Conservation (phyloP, 2,888 invertebrate genomes). For the Theristus sp. region DNA sequence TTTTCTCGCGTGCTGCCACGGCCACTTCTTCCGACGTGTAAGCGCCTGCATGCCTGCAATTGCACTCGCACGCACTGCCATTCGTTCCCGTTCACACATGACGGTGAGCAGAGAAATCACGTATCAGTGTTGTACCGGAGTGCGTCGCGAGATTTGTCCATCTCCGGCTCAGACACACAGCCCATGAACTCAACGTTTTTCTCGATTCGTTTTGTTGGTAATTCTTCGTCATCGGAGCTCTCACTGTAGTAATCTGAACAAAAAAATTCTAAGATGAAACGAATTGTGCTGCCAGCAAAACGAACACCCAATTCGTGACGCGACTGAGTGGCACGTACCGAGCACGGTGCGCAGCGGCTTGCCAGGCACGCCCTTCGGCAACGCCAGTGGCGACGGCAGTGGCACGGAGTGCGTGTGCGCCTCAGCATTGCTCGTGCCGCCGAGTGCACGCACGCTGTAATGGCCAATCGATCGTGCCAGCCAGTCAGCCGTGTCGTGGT, state of each 20-base stretch:
- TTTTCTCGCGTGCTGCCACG: slow-evolving; percentile 50
- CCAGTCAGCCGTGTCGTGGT: not conserved
- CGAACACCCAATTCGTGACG: not conserved
- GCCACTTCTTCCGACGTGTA: slow-evolving; percentile 74
- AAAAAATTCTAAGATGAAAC: no score
- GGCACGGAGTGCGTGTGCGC: not conserved
- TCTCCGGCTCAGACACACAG: not conserved
- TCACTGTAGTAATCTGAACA: not conserved
- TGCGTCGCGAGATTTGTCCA: no score
- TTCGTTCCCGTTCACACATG: no score
- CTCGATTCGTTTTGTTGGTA: no score
- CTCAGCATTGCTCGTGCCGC: not conserved
- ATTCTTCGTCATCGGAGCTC: not conserved
- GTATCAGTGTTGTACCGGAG: no score
- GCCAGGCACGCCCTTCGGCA: not conserved
- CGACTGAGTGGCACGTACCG: not conserved
- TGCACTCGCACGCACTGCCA: no score
- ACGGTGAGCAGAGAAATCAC: no score
- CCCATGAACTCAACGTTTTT: not conserved
- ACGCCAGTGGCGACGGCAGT: not conserved
- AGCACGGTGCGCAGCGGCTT: not conserved
- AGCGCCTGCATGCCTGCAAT: slow-evolving; percentile 57
- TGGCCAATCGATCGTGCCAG: not conserved
- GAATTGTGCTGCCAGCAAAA: no score
- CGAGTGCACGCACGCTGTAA: not conserved